Percentiles rank a stretch among this genome's conserved stretches.
Conservation (phyloP, 2,888 invertebrate species). For the Macaria liturata region DNA sequence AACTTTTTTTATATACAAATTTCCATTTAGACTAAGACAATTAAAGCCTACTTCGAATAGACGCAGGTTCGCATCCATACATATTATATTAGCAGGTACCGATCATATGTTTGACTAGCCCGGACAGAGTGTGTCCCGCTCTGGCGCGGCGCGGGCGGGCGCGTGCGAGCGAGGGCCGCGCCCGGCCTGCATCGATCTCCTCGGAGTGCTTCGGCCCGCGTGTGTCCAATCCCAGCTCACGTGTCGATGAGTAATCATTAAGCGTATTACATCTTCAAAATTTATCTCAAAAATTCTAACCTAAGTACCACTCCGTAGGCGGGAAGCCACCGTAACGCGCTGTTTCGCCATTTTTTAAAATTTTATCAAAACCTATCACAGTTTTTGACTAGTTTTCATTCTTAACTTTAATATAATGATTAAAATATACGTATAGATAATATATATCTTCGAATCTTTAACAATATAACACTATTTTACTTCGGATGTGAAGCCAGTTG, state of each 20-base stretch:
- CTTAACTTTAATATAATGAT: slow-evolving; percentile 82
- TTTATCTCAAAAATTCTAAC: slow-evolving; percentile 51
- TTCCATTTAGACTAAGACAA: slow-evolving; percentile 81
- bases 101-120: slow-evolving; percentile 67
- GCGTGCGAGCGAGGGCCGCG: slow-evolving; percentile 35
- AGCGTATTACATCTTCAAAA: slow-evolving; percentile 55
- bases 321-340: slow-evolving; percentile 43
- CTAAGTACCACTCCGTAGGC: slow-evolving; percentile 55
- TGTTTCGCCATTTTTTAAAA: slow-evolving; percentile 68
- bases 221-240: slow-evolving; percentile 45
- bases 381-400: slow-evolving; percentile 83
- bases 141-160: slow-evolving; percentile 28
- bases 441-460: slow-evolving; percentile 75
- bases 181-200: slow-evolving; percentile 61
- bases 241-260: slow-evolving; percentile 48
- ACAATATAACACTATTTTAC: slow-evolving; percentile 81
- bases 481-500: slow-evolving; percentile 64
- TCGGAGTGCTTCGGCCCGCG: slow-evolving; percentile 43
- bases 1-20: slow-evolving; percentile 77
- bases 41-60: slow-evolving; percentile 82
- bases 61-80: slow-evolving; percentile 82
- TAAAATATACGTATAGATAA: slow-evolving; percentile 82
- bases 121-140: slow-evolving; percentile 55
- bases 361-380: slow-evolving; percentile 84
- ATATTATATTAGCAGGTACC: slow-evolving; percentile 78